These are phyloP conservation scores for Heliangelus exortis DNA, from an alignment of 2,797 vertebrate species.

Conservation along the genomic window DNA sequence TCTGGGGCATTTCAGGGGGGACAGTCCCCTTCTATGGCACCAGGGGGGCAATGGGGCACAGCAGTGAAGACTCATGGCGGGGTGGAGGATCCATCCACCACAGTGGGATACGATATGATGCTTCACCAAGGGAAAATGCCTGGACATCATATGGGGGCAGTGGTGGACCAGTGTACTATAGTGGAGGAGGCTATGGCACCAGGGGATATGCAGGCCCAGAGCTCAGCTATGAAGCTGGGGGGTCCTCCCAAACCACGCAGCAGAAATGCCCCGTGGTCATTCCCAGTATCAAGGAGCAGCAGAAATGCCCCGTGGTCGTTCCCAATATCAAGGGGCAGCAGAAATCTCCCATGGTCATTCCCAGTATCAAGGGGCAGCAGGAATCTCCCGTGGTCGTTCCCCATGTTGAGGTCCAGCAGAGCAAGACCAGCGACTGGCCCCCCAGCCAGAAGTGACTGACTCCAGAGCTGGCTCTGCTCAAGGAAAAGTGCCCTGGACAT, in stretches of 20 bases:
- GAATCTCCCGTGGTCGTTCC: background rate
- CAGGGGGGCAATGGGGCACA: accelerated
- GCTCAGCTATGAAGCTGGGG: accelerated
- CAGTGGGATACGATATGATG: accelerated
- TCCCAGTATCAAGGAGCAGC: background rate
- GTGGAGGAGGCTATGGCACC: accelerated
- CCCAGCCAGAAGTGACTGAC: background rate
- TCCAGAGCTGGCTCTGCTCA: accelerated
- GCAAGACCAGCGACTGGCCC: constrained; percentile 3
- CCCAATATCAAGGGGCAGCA: too few relatives aligned
- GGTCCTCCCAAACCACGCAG: background rate
- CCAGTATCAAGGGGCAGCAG: too few relatives aligned
- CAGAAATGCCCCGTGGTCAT: background rate
- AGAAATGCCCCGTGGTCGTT: background rate
- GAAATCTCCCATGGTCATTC: too few relatives aligned
- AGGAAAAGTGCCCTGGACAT: background rate
- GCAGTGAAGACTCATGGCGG: background rate
- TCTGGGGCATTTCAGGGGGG: background rate
- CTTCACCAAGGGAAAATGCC: accelerated
- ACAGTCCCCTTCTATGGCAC: accelerated
- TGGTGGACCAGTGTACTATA: background rate
- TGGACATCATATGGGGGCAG: accelerated
- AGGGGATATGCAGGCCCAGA: background rate
- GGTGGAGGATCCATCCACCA: background rate
- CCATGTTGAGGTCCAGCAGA: background rate